Evolutionary conservation across 2,113 vertebrate genomes (phyloP).

Genomic region (Nothocercus nigrocapillus): DNA sequence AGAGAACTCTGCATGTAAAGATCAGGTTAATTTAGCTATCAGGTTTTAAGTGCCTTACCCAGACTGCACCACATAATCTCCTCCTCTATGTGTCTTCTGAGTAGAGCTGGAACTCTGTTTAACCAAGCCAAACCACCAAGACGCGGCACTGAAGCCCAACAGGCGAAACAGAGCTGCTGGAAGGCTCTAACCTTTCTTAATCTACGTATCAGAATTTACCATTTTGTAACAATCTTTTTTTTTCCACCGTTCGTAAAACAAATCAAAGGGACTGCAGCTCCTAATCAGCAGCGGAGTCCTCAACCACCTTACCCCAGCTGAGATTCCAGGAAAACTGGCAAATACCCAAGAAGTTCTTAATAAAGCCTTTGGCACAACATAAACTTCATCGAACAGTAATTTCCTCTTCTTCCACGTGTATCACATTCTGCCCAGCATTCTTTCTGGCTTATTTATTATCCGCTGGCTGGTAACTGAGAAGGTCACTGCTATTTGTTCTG

Average conservation of each 20-base stretch:
- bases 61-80: background rate
- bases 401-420: background rate
- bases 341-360: background rate
- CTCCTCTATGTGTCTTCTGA: background rate
- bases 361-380: background rate
- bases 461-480: background rate
- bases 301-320: background rate
- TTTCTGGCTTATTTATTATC: conserved; percentile 1
- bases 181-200: background rate
- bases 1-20: background rate
- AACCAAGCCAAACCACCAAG: background rate
- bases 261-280: background rate
- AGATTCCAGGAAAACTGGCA: background rate
- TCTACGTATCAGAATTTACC: background rate
- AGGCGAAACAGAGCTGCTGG: background rate
- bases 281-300: background rate
- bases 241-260: background rate
- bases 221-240: background rate
- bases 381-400: background rate
- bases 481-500: background rate
- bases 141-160: background rate
- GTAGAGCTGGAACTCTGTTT: background rate
- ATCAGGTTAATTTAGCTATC: background rate
- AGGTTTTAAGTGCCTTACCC: background rate
- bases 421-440: background rate